These are phyloP conservation scores for Nowickia ferox DNA, from an alignment of 2,888 invertebrate genomes.

Conservation along the genomic window DNA sequence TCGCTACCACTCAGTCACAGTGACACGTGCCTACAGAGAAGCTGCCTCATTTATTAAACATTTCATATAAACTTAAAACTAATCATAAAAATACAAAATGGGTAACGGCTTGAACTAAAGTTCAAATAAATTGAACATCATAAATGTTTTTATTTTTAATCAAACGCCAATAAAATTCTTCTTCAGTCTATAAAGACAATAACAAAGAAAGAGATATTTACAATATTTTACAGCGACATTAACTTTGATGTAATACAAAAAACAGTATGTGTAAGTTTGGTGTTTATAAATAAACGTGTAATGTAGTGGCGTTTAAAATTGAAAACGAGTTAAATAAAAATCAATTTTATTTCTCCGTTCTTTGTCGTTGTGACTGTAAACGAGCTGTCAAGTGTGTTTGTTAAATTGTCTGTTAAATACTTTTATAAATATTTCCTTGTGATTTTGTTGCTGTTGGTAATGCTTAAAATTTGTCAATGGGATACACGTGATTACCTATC, in stretches of 20 bases:
- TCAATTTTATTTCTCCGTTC: background rate
- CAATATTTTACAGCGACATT: background rate
- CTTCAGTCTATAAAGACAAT: background rate
- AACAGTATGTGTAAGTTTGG: too few relatives aligned
- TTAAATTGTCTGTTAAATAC: constrained; percentile 9
- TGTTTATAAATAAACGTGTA: background rate
- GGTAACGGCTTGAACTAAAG: too few relatives aligned
- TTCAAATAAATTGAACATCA: background rate
- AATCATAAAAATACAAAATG: too few relatives aligned
- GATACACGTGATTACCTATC: constrained; percentile 57
- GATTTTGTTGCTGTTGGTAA: background rate
- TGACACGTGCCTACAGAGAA: too few relatives aligned
- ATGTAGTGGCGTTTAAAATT: constrained; percentile 4
- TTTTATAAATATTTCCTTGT: background rate
- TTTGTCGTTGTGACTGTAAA: background rate
- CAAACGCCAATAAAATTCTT: background rate
- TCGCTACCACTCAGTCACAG: too few relatives aligned
- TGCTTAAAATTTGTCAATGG: constrained; percentile 18
- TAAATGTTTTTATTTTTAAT: background rate
- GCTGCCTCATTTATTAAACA: too few relatives aligned
- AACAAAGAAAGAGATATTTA: background rate
- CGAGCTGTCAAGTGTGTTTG: background rate
- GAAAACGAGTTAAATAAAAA: constrained; percentile 23
- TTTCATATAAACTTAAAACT: too few relatives aligned
- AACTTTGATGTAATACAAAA: background rate